phyloP scores from a whole-genome alignment of 2,113 vertebrate genomes.

The Elgaria multicarinata region DNA sequence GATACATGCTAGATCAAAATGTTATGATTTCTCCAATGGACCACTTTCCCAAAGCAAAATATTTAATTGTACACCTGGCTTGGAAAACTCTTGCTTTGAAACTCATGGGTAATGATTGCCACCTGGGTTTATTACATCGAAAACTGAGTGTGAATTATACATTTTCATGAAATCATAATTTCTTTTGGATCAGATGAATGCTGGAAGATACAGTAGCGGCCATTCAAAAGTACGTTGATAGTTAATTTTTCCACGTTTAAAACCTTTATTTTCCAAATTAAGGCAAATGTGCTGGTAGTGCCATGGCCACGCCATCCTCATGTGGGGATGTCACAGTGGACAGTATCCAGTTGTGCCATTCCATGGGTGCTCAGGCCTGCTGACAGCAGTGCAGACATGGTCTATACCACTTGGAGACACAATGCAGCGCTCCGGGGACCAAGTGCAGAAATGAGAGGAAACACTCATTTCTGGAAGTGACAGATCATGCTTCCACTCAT shows the following conservation, averaged over 20 bases:
- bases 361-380: no score
- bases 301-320: not conserved
- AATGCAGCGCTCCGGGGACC: no score
- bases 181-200: not conserved
- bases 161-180: not conserved
- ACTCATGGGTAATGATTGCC: not conserved
- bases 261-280: not conserved
- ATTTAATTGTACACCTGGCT: not conserved
- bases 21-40: conserved; percentile 18
- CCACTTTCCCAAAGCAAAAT: not conserved
- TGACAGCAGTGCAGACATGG: no score
- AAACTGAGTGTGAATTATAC: not conserved
- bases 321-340: not conserved
- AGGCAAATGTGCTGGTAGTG: not conserved
- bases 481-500: no score
- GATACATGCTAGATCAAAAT: not conserved
- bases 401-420: no score
- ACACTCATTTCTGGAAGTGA: no score
- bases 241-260: not conserved
- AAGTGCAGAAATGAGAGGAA: no score
- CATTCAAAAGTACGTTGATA: not conserved
- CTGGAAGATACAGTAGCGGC: not conserved
- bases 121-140: not conserved
- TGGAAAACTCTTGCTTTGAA: not conserved
- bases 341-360: no score